Percentiles rank a stretch among this genome's conserved stretches.
phyloP scores from a whole-genome alignment of 2,888 invertebrate genomes.

The Ryuthela nishihirai region DNA sequence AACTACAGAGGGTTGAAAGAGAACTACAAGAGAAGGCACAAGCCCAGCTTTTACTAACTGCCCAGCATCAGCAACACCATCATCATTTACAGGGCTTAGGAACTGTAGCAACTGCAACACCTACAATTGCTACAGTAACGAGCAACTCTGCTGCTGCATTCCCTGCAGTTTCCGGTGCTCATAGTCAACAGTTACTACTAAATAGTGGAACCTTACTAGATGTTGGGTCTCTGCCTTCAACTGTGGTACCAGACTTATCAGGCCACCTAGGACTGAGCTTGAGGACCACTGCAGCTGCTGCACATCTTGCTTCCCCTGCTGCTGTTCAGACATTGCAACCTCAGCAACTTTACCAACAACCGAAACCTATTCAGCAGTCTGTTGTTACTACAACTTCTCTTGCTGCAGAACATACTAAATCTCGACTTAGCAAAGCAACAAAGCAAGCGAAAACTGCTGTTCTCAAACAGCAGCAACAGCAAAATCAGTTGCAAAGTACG shows the following conservation, averaged over 20 bases:
- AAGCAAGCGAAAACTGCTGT: slow-evolving; percentile 18
- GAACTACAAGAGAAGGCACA: slow-evolving; percentile 58
- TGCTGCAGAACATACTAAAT: slow-evolving; percentile 21
- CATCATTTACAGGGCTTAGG: slow-evolving; percentile 42
- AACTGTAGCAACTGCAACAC: slow-evolving; percentile 44
- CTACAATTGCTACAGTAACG: slow-evolving; percentile 16
- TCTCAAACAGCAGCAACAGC: slow-evolving; percentile 40
- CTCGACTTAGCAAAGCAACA: slow-evolving; percentile 5
- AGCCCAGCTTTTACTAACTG: slow-evolving; percentile 47
- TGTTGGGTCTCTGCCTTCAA: slow-evolving; percentile 24
- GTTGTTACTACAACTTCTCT: slow-evolving; percentile 7
- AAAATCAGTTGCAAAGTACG: slow-evolving; percentile 39
- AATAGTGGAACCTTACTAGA: slow-evolving; percentile 33
- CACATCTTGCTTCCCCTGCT: slow-evolving; percentile 6
- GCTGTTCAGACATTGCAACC: slow-evolving; percentile 6
- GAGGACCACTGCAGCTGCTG: slow-evolving; percentile 1
- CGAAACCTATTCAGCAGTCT: not conserved
- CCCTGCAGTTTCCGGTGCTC: slow-evolving; percentile 42
- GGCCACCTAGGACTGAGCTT: slow-evolving; percentile 26
- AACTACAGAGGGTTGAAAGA: slow-evolving; percentile 64
- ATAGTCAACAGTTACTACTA: slow-evolving; percentile 28
- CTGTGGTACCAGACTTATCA: slow-evolving; percentile 29
- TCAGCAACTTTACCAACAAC: slow-evolving; percentile 13
- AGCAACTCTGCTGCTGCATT: slow-evolving; percentile 18
- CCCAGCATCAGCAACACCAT: slow-evolving; percentile 45